A percentile compares a stretch with the other conserved stretches of the same genome.
phyloP scores from a whole-genome alignment of 2,888 invertebrate genomes.

The Lasioglossum vierecki region DNA sequence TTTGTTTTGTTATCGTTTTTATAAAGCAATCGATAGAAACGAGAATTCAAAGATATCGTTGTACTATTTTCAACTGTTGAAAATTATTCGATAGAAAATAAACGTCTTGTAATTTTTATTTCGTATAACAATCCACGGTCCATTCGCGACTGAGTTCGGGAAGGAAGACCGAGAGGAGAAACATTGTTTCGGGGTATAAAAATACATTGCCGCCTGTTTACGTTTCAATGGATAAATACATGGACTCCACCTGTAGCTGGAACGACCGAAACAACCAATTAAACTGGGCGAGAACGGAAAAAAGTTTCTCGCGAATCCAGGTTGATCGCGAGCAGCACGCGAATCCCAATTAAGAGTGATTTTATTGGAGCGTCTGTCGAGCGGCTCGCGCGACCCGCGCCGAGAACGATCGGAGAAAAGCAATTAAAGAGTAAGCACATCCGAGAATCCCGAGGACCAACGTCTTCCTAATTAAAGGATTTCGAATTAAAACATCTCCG shows the following conservation, averaged over 20 bases:
- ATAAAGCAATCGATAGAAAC: not conserved
- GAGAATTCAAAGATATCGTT: not conserved
- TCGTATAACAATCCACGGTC: not conserved
- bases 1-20: not conserved
- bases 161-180: not conserved
- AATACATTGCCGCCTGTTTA: not conserved
- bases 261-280: constrained; percentile 42
- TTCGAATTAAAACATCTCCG: constrained; percentile 66
- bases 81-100: not conserved
- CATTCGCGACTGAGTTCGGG: no score
- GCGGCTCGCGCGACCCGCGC: constrained; percentile 30
- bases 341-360: constrained; percentile 62
- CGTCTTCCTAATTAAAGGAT: constrained; percentile 67
- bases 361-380: constrained; percentile 53
- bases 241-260: constrained; percentile 28
- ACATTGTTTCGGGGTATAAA: not conserved
- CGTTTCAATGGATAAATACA: not conserved
- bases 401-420: constrained; percentile 62
- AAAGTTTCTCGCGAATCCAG: constrained; percentile 46
- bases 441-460: constrained; percentile 36
- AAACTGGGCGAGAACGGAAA: constrained; percentile 28
- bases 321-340: constrained; percentile 6
- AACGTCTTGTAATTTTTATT: not conserved
- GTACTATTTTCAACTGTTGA: not conserved
- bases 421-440: constrained; percentile 70